phyloP scores from a whole-genome alignment of 2,888 invertebrate species.

The Metallyticus violacea region DNA sequence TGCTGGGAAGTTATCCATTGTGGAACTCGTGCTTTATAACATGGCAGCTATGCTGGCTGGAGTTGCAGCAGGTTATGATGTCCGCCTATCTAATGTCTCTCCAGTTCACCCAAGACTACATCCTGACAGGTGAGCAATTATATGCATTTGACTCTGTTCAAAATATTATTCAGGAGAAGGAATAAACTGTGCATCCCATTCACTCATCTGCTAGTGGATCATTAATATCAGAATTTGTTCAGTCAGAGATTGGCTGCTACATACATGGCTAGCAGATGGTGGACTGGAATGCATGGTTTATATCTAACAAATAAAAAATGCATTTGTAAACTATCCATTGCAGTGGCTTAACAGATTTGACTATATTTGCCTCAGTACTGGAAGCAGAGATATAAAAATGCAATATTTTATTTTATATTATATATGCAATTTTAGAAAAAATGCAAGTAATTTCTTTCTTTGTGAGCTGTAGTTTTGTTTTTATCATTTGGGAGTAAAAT shows the following conservation, averaged over 20 bases:
- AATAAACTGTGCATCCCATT: not conserved
- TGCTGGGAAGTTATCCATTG: conserved; percentile 61
- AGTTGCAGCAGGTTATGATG: conserved; percentile 89
- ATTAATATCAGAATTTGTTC: too few species aligned
- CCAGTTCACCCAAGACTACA: conserved; percentile 78
- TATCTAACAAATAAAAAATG: too few species aligned
- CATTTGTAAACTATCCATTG: too few species aligned
- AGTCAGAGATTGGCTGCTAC: too few species aligned
- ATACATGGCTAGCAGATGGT: too few species aligned
- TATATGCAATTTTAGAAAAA: not conserved
- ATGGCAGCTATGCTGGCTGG: conserved; percentile 89
- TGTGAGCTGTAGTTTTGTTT: not conserved
- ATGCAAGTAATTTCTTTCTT: not conserved
- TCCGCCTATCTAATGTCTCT: conserved; percentile 81
- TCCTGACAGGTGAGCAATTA: conserved; percentile 59
- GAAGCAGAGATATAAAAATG: too few species aligned
- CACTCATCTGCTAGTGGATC: too few species aligned
- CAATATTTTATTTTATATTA: too few species aligned
- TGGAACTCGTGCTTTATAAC: conserved; percentile 80
- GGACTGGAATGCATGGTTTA: too few species aligned
- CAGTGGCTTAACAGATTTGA: too few species aligned
- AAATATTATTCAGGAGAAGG: not conserved
- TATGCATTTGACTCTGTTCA: not conserved
- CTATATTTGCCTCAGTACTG: too few species aligned
- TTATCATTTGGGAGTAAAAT: not conserved